A percentile compares a stretch with the other conserved stretches of the same genome.
phyloP scores from a whole-genome alignment of 2,888 invertebrate genomes.

The Chymomyza fuscimana region DNA sequence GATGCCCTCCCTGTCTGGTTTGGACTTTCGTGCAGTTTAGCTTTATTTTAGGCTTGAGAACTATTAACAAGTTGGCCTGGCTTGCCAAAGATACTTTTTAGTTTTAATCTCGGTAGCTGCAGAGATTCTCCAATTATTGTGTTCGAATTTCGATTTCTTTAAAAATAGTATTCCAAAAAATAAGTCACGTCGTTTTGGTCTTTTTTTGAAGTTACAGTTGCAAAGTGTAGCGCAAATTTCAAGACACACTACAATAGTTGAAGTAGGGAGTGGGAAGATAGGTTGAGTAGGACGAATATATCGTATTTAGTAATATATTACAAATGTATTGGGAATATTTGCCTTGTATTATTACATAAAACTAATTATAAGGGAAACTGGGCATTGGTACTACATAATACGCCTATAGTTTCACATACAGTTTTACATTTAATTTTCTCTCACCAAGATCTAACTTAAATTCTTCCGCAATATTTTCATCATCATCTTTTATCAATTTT shows the following conservation, averaged over 20 bases:
- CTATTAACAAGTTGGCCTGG: constrained; percentile 80
- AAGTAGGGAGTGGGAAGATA: constrained; percentile 12
- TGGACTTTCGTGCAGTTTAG: constrained; percentile 75
- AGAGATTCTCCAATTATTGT: not conserved
- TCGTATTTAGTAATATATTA: constrained; percentile 46
- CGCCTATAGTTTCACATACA: constrained; percentile 55
- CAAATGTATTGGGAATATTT: constrained; percentile 48
- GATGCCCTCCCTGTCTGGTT: constrained; percentile 21
- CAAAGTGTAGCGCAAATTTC: constrained; percentile 46
- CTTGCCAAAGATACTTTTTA: constrained; percentile 44
- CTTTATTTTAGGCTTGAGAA: constrained; percentile 89
- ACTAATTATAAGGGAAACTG: constrained; percentile 48
- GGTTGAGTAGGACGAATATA: constrained; percentile 19
- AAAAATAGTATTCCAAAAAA: not conserved
- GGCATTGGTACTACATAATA: constrained; percentile 5
- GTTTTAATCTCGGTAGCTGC: not conserved
- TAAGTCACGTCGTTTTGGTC: not conserved
- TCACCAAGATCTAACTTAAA: constrained; percentile 61
- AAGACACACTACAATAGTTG: constrained; percentile 9
- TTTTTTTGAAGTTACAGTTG: constrained; percentile 22
- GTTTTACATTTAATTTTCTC: constrained; percentile 30
- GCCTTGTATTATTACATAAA: constrained; percentile 36
- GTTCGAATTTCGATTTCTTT: not conserved
- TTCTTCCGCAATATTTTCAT: constrained; percentile 36
- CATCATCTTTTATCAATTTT: constrained; percentile 29